These are phyloP conservation scores for Centruroides vittatus DNA, from an alignment of 1,140 invertebrate genomes.

Conservation along the genomic window DNA sequence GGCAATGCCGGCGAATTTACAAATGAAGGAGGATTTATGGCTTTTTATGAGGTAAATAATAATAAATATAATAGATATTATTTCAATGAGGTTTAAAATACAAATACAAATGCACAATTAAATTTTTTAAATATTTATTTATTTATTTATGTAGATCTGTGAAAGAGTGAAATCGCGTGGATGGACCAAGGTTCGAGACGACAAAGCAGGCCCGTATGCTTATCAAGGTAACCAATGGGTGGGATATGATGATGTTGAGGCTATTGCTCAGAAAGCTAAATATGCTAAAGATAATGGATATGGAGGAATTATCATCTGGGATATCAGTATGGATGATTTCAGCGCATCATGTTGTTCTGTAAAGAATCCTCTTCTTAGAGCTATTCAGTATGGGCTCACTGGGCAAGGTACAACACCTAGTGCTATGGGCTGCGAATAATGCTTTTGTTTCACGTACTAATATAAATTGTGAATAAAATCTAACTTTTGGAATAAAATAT, in stretches of 20 bases:
- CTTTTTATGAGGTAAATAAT: slow-evolving; percentile 61
- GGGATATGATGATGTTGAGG: slow-evolving; percentile 56
- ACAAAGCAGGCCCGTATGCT: slow-evolving; percentile 51
- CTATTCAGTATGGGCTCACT: not conserved
- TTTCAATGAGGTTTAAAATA: not conserved
- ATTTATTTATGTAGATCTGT: slow-evolving; percentile 39
- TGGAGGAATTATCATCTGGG: slow-evolving; percentile 36
- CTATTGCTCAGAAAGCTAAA: slow-evolving; percentile 43
- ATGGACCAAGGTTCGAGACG: slow-evolving; percentile 45
- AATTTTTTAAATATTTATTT: not conserved
- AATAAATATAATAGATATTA: not conserved
- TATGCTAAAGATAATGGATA: slow-evolving; percentile 22
- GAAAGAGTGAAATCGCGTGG: slow-evolving; percentile 44
- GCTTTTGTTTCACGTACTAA: too few species aligned
- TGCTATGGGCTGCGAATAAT: too few species aligned
- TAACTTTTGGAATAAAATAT: too few species aligned
- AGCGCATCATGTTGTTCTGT: not conserved
- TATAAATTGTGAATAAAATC: too few species aligned
- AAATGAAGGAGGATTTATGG: slow-evolving; percentile 57
- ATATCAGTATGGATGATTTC: slow-evolving; percentile 28
- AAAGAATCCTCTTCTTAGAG: not conserved
- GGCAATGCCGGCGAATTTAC: slow-evolving; percentile 69
- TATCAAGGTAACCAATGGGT: slow-evolving; percentile 66
- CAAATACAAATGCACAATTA: not conserved
- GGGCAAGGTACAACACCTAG: too few species aligned